Evolutionary conservation across 2,113 vertebrate species (phyloP).

Genomic region (Tragelaphus buxtoni): DNA sequence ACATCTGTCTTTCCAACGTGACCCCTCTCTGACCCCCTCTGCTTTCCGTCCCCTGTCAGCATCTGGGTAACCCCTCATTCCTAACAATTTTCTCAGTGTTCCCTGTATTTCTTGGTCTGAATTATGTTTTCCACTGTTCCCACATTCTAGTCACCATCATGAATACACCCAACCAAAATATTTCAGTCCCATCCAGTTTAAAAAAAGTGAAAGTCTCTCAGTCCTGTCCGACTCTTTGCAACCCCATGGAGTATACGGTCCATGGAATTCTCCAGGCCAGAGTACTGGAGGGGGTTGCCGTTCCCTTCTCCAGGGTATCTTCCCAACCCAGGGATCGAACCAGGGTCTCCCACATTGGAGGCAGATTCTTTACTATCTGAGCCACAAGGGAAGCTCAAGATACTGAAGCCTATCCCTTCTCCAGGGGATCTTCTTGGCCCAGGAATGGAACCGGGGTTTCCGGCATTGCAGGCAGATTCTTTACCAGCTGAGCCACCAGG

Average conservation of each 20-base stretch:
- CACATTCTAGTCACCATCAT: fast-evolving
- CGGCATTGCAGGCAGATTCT: neutral
- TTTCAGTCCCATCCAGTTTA: neutral
- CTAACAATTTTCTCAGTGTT: neutral
- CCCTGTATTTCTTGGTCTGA: neutral
- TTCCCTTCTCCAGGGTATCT: neutral
- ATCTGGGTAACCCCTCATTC: neutral
- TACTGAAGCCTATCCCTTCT: neutral
- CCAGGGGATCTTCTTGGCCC: neutral
- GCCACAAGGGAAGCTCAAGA: neutral
- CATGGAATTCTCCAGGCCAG: neutral
- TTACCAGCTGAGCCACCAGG: neutral
- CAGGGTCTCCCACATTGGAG: fast-evolving
- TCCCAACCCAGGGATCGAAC: neutral
- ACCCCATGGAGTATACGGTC: neutral
- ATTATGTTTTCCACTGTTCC: neutral
- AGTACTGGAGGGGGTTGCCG: neutral
- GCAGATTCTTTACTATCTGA: neutral
- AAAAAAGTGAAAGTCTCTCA: neutral
- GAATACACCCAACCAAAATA: neutral
- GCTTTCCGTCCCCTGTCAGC: no score
- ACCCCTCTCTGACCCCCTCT: neutral
- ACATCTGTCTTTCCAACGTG: neutral
- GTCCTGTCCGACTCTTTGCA: neutral
- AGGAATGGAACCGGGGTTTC: neutral